Percentiles rank a stretch among this genome's conserved stretches.
Conservation (phyloP, 2,888 invertebrate species). For the Tetropium fuscum region DNA sequence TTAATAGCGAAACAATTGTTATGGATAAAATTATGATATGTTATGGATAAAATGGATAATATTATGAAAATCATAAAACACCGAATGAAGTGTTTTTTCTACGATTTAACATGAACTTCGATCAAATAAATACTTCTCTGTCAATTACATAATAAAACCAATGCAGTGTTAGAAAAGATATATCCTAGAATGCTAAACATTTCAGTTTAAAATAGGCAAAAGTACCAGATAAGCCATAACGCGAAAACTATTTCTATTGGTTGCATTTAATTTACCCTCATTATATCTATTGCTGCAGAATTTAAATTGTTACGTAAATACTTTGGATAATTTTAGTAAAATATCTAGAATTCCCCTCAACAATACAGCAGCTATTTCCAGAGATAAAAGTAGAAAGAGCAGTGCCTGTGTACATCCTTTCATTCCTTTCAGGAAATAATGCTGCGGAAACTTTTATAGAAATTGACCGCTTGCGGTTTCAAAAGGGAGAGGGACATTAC, state of each 20-base stretch:
- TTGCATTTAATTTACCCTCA: constrained; percentile 18
- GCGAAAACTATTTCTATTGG: constrained; percentile 2
- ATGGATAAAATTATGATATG: no score
- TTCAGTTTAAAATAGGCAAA: no score
- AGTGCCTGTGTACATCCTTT: constrained; percentile 36
- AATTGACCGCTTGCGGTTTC: constrained; percentile 60
- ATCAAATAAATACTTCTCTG: no score
- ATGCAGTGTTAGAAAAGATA: no score
- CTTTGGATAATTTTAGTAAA: constrained; percentile 44
- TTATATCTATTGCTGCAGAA: no score
- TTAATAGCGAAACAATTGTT: no score
- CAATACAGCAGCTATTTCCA: constrained; percentile 41
- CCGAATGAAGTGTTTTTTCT: no score
- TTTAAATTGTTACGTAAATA: constrained; percentile 41
- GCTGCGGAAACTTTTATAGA: constrained; percentile 59
- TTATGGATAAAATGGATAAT: no score
- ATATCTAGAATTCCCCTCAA: constrained; percentile 46
- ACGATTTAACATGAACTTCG: no score
- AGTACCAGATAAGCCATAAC: background rate
- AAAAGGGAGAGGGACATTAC: constrained; percentile 44
- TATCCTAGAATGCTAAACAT: no score
- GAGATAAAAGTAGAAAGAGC: constrained; percentile 47
- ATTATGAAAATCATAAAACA: no score
- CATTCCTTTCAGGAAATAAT: constrained; percentile 57
- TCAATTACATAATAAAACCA: no score